Conservation (phyloP, 2,888 invertebrate species). For the Brenthis daphne region DNA sequence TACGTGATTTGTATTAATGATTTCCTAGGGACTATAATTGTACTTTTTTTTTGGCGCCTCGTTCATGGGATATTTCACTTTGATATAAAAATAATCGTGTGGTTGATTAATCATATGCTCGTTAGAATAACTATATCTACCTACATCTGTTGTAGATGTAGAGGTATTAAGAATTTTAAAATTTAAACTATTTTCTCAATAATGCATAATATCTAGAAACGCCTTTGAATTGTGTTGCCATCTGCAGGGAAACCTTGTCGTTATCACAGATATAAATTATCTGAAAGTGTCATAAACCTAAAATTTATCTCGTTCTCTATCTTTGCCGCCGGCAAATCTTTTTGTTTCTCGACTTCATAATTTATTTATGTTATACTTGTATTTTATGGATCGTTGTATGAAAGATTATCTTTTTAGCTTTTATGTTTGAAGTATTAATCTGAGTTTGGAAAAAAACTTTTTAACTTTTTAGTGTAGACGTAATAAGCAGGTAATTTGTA, state of each 20-base stretch:
- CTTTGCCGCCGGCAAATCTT: slow-evolving; percentile 16
- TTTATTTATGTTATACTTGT: slow-evolving; percentile 9
- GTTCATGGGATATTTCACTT: slow-evolving; percentile 19
- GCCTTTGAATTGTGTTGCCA: slow-evolving; percentile 11
- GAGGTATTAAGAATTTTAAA: no score
- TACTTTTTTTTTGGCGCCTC: slow-evolving; percentile 26
- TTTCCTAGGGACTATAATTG: slow-evolving; percentile 35
- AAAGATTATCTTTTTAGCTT: background rate
- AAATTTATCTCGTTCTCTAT: slow-evolving; percentile 29
- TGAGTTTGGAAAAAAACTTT: no score
- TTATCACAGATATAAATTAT: slow-evolving; percentile 31
- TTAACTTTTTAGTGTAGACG: no score
- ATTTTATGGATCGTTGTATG: slow-evolving; percentile 5
- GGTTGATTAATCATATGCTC: background rate
- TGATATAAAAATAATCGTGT: background rate
- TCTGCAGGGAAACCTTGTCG: slow-evolving; percentile 13
- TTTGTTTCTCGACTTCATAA: slow-evolving; percentile 4
- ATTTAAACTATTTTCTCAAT: no score
- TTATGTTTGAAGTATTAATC: no score
- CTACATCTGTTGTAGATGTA: no score
- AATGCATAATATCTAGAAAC: background rate
- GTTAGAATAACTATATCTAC: background rate
- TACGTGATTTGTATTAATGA: slow-evolving; percentile 52
- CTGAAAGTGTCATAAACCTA: slow-evolving; percentile 32
- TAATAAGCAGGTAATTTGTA: no score